Evolutionary conservation across 1,140 invertebrate species (phyloP), one percentile per base, ranked within the genome.

Genomic region (Pachypeltis micranthus): DNA sequence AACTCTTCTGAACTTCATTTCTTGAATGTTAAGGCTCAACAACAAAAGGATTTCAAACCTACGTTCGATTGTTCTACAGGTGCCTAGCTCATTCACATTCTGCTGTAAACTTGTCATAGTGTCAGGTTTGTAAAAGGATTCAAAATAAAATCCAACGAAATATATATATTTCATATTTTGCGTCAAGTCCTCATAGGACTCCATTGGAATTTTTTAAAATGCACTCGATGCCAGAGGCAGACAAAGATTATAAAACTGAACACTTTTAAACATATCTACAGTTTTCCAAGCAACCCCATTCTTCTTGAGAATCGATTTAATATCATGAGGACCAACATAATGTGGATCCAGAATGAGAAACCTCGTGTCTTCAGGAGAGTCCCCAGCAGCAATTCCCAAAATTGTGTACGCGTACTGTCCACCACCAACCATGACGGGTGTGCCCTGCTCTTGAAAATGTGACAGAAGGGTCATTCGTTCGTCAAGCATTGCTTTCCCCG

Each of bases 401-500:
- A 57, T 57, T 7, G 55, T 57, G 55, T 57, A 28, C 7, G 55
- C 55, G 24, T 26, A 28, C 26, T 57, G 55, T 4, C 55, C 55
- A 7, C 55, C 55, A 57, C 55, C 55, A 14, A 57, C 27, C 55
- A 57, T 57, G 19, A 57, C 25, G 12, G 55, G 55, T 10, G 55
- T 57, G 7, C 27, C 55, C 14, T 57, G 23, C 24, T 26, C 23
- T 26, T 26, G 7, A 26, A 57, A 57, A 27, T 57, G 55, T 7
- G 55, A 19, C 10, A 14, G 21, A 7, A 57, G 7, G 12, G 23
- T 23, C 21, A 12, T 12, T 7, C 55, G 3, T 14, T 57, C 23
- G 27, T 25, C 23, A 21, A 57, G 12, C 23, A 57, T 25, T 2
- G 10, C 55, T 57, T 57, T 28, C 7, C 55, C 27, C 7, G 21